A percentile compares a stretch with the other conserved stretches of the same genome.
Evolutionary conservation across 2,113 vertebrate species (phyloP).

Genomic region (Oncorhynchus tshawytscha): DNA sequence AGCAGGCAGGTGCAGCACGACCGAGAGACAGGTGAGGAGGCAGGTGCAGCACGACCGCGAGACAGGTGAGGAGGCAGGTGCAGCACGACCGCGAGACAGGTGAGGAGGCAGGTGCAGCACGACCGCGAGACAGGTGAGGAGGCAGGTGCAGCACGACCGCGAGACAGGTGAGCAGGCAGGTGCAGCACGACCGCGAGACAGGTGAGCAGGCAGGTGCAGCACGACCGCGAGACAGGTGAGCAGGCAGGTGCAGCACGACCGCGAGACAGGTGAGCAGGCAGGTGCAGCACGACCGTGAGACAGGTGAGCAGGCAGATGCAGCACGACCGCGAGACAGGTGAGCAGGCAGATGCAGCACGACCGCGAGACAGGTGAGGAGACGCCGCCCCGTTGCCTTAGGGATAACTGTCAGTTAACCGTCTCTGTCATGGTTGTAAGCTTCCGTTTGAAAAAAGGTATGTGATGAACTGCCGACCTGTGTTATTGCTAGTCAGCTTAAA

Average conservation of each 20-base stretch:
- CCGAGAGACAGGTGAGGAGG: constrained; percentile 68
- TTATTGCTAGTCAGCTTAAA: neutral
- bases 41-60: constrained; percentile 90
- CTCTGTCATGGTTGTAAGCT: neutral
- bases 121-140: constrained; percentile 85
- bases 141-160: too few species aligned
- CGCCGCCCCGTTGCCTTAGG: too few species aligned
- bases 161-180: too few species aligned
- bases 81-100: constrained; percentile 89
- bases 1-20: neutral
- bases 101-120: constrained; percentile 86
- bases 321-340: constrained; percentile 89
- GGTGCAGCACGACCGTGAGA: constrained; percentile 88
- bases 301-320: constrained; percentile 87
- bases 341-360: constrained; percentile 88
- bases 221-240: too few species aligned
- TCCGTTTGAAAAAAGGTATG: too few species aligned
- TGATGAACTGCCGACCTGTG: too few species aligned
- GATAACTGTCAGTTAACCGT: too few species aligned
- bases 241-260: too few species aligned
- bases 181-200: too few species aligned
- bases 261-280: constrained; percentile 76
- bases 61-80: constrained; percentile 90
- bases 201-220: too few species aligned
- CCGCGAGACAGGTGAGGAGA: constrained; percentile 82